Evolutionary conservation across 2,888 invertebrate species (phyloP), one percentile per base, ranked within the genome.

Genomic region (Panzeria rudis): DNA sequence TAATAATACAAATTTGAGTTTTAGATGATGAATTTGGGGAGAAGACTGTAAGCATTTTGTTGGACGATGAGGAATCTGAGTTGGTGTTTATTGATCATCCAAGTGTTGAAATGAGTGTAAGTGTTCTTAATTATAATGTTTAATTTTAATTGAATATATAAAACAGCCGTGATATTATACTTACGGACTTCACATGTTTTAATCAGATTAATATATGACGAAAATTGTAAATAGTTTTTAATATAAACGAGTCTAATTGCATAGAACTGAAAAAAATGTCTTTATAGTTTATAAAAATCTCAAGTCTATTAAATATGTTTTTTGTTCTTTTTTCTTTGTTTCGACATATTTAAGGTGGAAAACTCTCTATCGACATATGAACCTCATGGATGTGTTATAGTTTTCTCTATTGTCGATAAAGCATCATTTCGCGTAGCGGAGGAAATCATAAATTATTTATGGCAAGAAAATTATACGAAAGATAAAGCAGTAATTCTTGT

Each of bases 11-110:
- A 88, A 91, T 91, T 89, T 92, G 92, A 92, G 92, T 95, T 96
- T 87, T 95, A 97, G 97, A 97, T 94, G 97, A 97, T 90, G 97
- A 97, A 92, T 97, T 97, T 89, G 97, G 97, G 0, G 97, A 97
- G 93, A 96, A 97, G 91, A 96, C 97, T 0, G 97, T 98, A 32
- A 97, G 97, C n/a, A 95, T 98, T n/a, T 93, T 97, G 54, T 93
- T 98, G 86, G 97, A 97, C 87, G 97, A 97, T 0, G 97, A 97
- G 90, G 97, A 97, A 91, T 97, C 97, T 0, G 97, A 98, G 91
- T 94, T 98, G 93, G 96, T 97, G 84, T 97, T 97, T 91, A 97
- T 97, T 88, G 97, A 98, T 92, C 97, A 97, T 92, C 97, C 97
- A 3, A 95, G 96, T 88, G 95, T 96, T 38, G 97, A 97, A 92